These are phyloP conservation scores for Lasioglossum zephyrum DNA, from an alignment of 2,888 invertebrate genomes.

Conservation along the genomic window DNA sequence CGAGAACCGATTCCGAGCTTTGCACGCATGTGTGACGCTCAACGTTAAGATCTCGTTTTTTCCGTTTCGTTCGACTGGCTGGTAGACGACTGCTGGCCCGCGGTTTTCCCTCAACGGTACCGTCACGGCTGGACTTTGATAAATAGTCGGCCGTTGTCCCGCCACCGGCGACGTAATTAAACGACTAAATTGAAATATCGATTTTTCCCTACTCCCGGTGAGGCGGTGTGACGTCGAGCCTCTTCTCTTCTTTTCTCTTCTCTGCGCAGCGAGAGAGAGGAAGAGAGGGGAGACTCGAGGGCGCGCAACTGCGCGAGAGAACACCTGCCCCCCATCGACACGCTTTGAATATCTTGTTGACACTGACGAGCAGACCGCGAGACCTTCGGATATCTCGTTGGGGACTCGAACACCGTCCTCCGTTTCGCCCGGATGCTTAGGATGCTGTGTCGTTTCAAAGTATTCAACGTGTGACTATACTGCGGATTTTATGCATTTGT, in stretches of 20 bases:
- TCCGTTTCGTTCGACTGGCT: neutral
- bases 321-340: neutral
- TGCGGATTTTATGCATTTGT: neutral
- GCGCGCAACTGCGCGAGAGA: neutral
- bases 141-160: constrained; percentile 36
- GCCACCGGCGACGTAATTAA: constrained; percentile 22
- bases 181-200: constrained; percentile 35
- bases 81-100: neutral
- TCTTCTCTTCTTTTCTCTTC: neutral
- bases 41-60: constrained; percentile 9
- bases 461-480: neutral
- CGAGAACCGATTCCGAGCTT: constrained; percentile 35
- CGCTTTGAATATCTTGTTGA: constrained; percentile 13
- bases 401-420: neutral
- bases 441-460: neutral
- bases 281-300: neutral
- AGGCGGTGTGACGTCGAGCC: neutral
- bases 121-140: constrained; percentile 37
- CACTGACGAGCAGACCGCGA: constrained; percentile 1
- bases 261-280: neutral
- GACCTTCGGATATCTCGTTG: neutral
- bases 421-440: neutral
- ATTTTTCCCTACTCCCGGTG: constrained; percentile 11
- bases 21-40: neutral
- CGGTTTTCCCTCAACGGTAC: neutral